Percentiles rank a stretch among this genome's conserved stretches.
Evolutionary conservation across 2,797 vertebrate genomes (phyloP).

Genomic region (Sebastes trivittatus): DNA sequence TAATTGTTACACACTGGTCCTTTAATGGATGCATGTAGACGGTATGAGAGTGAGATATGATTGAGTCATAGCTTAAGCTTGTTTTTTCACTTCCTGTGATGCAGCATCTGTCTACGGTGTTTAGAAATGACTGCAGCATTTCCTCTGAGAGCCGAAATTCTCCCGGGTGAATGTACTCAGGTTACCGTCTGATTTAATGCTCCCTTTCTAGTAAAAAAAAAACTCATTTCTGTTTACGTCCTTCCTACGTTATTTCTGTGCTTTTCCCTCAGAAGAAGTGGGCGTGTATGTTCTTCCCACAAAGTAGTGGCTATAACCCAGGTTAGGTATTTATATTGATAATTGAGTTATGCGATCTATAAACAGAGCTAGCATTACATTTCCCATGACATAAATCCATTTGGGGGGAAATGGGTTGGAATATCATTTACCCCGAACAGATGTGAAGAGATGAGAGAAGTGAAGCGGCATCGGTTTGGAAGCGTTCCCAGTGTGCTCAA

Average conservation of each 20-base stretch:
- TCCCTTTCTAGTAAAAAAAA: slow-evolving; percentile 6
- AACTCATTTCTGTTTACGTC: slow-evolving; percentile 7
- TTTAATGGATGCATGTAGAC: slow-evolving; percentile 19
- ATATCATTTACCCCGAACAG: slow-evolving; percentile 43
- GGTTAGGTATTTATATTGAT: slow-evolving; percentile 50
- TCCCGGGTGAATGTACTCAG: neutral
- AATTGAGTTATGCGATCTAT: slow-evolving; percentile 48
- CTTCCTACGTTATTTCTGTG: slow-evolving; percentile 21
- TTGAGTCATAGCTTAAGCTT: neutral
- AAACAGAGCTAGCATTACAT: slow-evolving; percentile 46
- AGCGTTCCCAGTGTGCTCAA: slow-evolving; percentile 32
- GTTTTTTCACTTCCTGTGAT: slow-evolving; percentile 25
- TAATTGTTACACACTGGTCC: no score
- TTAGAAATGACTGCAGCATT: slow-evolving; percentile 18
- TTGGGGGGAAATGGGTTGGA: slow-evolving; percentile 22
- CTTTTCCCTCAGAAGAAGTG: slow-evolving; percentile 18
- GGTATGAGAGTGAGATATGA: slow-evolving; percentile 1
- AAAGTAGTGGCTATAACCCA: neutral
- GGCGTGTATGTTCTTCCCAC: no score
- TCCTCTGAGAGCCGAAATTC: neutral
- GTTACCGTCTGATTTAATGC: slow-evolving; percentile 2
- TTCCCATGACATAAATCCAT: slow-evolving; percentile 48
- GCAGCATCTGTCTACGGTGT: neutral
- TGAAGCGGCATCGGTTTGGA: slow-evolving; percentile 29
- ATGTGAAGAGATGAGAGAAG: slow-evolving; percentile 30